Conservation (phyloP, 2,888 invertebrate species). For the Melipona bicolor region DNA sequence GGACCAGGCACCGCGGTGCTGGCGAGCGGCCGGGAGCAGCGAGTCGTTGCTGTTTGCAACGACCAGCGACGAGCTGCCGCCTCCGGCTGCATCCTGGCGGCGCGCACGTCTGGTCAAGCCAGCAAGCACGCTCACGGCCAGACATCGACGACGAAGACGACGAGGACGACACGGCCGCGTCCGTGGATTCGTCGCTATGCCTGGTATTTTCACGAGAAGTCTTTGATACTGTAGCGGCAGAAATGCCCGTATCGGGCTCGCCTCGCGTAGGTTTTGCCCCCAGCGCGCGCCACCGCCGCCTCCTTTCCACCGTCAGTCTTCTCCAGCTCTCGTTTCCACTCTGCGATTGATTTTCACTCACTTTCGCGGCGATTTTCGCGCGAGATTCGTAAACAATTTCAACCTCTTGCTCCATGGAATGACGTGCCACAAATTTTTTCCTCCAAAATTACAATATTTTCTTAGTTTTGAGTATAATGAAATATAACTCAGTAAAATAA, state of each 20-base stretch:
- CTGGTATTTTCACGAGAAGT: constrained; percentile 82
- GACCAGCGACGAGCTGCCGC: constrained; percentile 35
- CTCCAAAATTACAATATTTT: too few relatives aligned
- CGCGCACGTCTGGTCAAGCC: constrained; percentile 9
- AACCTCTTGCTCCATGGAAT: too few relatives aligned
- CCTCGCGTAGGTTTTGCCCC: constrained; percentile 73
- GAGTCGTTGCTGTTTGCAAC: constrained; percentile 54
- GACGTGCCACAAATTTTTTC: too few relatives aligned
- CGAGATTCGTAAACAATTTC: background rate
- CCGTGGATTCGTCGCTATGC: constrained; percentile 80
- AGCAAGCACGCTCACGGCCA: constrained; percentile 42
- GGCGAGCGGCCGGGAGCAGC: constrained; percentile 18
- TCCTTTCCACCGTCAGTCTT: constrained; percentile 9
- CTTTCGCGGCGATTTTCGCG: background rate
- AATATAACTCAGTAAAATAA: too few relatives aligned
- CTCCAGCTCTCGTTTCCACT: background rate
- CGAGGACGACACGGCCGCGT: constrained; percentile 33
- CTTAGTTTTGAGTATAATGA: too few relatives aligned
- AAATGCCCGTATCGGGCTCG: constrained; percentile 80
- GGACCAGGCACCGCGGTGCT: constrained; percentile 60
- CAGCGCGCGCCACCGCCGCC: constrained; percentile 53
- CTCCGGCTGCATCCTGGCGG: constrained; percentile 51
- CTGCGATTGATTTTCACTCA: background rate
- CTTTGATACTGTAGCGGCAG: constrained; percentile 80
- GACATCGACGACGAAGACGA: constrained; percentile 4